phyloP scores from a whole-genome alignment of 2,113 vertebrate species.

The Helogale parvula region DNA sequence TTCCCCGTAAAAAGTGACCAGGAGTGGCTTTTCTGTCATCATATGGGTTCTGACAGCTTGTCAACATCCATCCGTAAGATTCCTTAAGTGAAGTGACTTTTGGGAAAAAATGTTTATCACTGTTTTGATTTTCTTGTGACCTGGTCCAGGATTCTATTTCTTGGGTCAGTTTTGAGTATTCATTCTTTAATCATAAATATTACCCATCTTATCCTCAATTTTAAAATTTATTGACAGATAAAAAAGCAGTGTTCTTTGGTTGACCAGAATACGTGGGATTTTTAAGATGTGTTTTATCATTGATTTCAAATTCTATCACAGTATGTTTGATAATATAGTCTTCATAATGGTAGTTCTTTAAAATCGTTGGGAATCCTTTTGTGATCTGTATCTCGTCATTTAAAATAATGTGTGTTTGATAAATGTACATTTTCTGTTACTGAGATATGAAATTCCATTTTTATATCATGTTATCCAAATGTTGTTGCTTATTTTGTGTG shows the following conservation, averaged over 20 bases:
- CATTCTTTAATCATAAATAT: not conserved
- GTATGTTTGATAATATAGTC: not conserved
- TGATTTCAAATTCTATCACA: not conserved
- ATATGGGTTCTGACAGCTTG: not conserved
- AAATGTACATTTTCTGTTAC: not conserved
- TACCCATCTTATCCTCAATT: not conserved
- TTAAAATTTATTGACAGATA: not conserved
- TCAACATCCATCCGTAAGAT: not conserved
- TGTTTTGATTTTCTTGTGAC: not conserved
- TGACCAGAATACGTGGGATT: not conserved
- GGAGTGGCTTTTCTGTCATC: not conserved
- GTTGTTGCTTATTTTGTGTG: not conserved
- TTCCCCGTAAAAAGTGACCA: not conserved
- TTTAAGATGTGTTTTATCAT: not conserved
- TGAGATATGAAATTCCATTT: not conserved
- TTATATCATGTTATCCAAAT: not conserved
- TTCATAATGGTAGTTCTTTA: not conserved
- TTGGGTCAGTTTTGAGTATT: slow-evolving; percentile 10
- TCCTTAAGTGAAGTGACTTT: not conserved
- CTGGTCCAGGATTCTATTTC: not conserved
- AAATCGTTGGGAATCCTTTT: not conserved
- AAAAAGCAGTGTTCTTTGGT: not conserved
- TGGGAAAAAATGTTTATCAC: not conserved
- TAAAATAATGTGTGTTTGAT: not conserved
- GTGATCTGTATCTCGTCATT: not conserved